Conservation (phyloP, 2,113 vertebrate species). For the Macroglossus sobrinus region DNA sequence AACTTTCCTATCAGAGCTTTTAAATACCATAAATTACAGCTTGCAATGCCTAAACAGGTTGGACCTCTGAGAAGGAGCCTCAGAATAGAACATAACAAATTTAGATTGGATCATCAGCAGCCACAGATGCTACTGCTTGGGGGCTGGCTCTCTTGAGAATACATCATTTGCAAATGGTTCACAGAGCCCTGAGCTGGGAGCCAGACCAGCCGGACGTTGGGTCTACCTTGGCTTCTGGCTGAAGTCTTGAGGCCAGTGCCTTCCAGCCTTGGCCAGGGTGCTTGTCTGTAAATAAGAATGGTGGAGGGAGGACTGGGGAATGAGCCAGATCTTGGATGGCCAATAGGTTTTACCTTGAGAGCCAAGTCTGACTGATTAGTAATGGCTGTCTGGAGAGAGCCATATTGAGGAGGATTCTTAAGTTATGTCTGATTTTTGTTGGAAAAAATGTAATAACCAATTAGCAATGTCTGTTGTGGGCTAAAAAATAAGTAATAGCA, state of each 20-base stretch:
- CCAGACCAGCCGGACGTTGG: not conserved
- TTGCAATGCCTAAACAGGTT: slow-evolving; percentile 38
- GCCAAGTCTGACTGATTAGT: not conserved
- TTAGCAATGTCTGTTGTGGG: not conserved
- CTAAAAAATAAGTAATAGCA: not conserved
- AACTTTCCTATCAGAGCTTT: slow-evolving; percentile 35
- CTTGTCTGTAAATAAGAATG: not conserved
- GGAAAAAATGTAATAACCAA: not conserved
- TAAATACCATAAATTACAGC: slow-evolving; percentile 67
- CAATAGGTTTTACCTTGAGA: not conserved
- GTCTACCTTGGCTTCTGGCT: not conserved
- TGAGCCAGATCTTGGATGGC: not conserved
- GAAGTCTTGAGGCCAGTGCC: not conserved
- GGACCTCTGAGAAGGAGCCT: slow-evolving; percentile 1
- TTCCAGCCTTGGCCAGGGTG: not conserved
- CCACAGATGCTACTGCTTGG: slow-evolving; percentile 16
- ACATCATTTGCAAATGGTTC: not conserved
- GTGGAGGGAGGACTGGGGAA: not conserved
- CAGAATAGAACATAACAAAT: slow-evolving; percentile 37
- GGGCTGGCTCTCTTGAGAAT: not conserved
- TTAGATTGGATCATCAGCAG: slow-evolving; percentile 16
- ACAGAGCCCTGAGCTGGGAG: not conserved
- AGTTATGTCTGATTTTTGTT: slow-evolving; percentile 16
- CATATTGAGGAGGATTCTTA: not conserved
- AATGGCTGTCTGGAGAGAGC: not conserved